Evolutionary conservation across 2,888 invertebrate species (phyloP).

Genomic region (Gibbula magus): DNA sequence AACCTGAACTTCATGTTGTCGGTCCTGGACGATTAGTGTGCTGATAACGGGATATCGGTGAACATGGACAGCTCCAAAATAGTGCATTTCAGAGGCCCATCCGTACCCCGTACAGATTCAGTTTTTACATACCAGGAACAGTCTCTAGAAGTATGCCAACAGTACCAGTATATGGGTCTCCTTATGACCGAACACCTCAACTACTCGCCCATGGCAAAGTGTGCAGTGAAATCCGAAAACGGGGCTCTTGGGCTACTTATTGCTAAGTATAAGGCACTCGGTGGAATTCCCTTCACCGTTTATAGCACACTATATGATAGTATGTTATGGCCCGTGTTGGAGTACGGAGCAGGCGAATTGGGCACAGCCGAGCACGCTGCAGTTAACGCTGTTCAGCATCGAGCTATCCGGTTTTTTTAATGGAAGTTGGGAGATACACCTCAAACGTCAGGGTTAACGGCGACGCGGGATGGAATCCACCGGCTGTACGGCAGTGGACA

Average conservation of each 20-base stretch:
- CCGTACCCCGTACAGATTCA: background rate
- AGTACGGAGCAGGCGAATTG: constrained; percentile 19
- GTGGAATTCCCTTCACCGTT: constrained; percentile 8
- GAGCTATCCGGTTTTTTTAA: background rate
- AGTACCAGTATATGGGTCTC: background rate
- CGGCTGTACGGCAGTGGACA: no score
- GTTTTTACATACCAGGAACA: background rate
- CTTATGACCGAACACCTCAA: constrained; percentile 20
- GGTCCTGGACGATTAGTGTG: background rate
- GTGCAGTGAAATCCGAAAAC: no score
- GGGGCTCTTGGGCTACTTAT: no score
- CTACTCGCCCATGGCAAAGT: background rate
- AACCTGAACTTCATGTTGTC: background rate
- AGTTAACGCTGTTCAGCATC: constrained; percentile 19
- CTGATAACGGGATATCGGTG: background rate
- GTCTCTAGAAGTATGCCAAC: background rate
- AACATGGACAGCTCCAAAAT: background rate
- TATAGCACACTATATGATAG: constrained; percentile 25
- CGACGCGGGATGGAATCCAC: constrained; percentile 11
- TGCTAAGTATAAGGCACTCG: constrained; percentile 14
- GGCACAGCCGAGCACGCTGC: background rate
- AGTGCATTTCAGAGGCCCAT: background rate
- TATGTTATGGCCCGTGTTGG: background rate
- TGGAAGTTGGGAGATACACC: background rate
- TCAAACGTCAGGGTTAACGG: no score